Conservation (phyloP, 2,113 vertebrate species). For the Thomomys bottae region DNA sequence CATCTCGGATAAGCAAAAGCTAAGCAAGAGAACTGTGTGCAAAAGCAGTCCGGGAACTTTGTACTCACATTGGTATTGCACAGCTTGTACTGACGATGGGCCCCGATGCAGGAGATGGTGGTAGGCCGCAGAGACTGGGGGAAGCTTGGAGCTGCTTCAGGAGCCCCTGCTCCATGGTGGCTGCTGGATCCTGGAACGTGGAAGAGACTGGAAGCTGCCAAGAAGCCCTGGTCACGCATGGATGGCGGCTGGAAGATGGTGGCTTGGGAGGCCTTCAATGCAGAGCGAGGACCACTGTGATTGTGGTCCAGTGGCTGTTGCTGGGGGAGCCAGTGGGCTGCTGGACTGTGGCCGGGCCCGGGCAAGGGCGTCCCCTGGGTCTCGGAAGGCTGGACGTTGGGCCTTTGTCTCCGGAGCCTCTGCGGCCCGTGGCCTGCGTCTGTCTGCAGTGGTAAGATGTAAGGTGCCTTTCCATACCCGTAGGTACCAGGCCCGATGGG, state of each 20-base stretch:
- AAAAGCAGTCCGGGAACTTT: fast-evolving
- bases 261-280: slow-evolving; percentile 81
- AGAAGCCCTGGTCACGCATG: slow-evolving; percentile 73
- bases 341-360: slow-evolving; percentile 64
- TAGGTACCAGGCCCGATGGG: slow-evolving; percentile 92
- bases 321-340: slow-evolving; percentile 50
- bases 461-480: slow-evolving; percentile 92
- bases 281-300: slow-evolving; percentile 64
- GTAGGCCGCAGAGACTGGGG: slow-evolving; percentile 81
- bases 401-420: slow-evolving; percentile 85
- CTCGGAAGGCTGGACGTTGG: slow-evolving; percentile 68
- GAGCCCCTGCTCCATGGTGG: background rate
- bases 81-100: slow-evolving; percentile 89
- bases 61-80: slow-evolving; percentile 92
- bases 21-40: fast-evolving
- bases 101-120: slow-evolving; percentile 86
- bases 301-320: slow-evolving; percentile 79
- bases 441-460: slow-evolving; percentile 89
- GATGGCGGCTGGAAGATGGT: slow-evolving; percentile 86
- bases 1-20: background rate
- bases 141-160: slow-evolving; percentile 72
- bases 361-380: slow-evolving; percentile 56
- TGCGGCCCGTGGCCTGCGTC: slow-evolving; percentile 81
- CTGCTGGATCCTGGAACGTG: slow-evolving; percentile 73
- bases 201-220: slow-evolving; percentile 78